Base-by-base conservation (phyloP, 2,797 vertebrate species). In the Sciurus vulgaris region DNA sequence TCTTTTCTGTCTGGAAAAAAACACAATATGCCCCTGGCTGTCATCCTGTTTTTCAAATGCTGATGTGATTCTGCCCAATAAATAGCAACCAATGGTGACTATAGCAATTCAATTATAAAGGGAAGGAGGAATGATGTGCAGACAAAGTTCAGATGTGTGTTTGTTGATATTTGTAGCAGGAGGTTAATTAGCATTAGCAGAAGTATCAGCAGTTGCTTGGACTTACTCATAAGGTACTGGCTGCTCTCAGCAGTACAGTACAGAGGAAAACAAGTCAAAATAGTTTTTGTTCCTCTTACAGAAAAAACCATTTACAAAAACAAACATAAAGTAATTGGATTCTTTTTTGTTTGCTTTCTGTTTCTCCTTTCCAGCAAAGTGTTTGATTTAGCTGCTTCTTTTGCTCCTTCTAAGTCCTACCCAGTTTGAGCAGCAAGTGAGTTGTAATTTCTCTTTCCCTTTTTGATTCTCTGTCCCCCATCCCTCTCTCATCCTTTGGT, bases 301-400 rank as follows among this genome's bases (percentile, higher is more conserved):
- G 90, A 96, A 98, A n/a, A 98, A 98, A 95, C 15, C 88, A 97
- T 97, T 98, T 98, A 98, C 89, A 86, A 98, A 98, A 98, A 98
- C 97, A 98, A 98, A 98, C 97, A 98, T 72, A 97, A 98, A 98
- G 97, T 98, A 98, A 98, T 98, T 98, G 96, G 96, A 97, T 98
- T 97, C 10, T 86, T 98, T 97, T 96, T 74, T 98, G 97, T 98
- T 98, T 98, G 93, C 94, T 97, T 97, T 97, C 86, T 96, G 95
- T 96, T 93, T 89, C 94, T 97, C 24, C 93, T 97, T 96, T 98
- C 78, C 84, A 92, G 89, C 82, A 97, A 98, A 98, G 92, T 97
- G 94, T 97, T 98, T 98, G 97, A 97, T 98, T 98, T 98, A 97
- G 95, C 73, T 95, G 69, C 76, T 96, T 83, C 86, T 95, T 97